Percentiles rank a stretch among this genome's conserved stretches.
Conservation (phyloP, 2,113 vertebrate genomes). For the Morone saxatilis region DNA sequence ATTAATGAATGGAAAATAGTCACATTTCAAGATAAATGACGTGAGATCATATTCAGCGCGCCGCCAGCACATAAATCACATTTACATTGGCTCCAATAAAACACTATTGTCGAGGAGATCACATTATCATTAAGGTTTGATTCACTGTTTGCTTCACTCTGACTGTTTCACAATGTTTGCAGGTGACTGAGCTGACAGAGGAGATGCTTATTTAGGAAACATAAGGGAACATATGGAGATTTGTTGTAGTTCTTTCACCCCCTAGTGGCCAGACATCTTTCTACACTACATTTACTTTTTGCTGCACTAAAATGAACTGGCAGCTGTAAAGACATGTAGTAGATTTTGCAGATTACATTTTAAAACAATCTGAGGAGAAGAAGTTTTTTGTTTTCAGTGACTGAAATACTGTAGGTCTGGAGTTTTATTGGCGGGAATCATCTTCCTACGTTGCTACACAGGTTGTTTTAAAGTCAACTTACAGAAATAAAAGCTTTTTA, state of each 20-base stretch:
- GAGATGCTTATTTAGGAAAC: no score
- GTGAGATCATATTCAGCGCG: slow-evolving; percentile 44
- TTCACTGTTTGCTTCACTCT: neutral
- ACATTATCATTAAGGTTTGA: slow-evolving; percentile 27
- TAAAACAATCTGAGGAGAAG: no score
- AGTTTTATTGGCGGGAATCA: no score
- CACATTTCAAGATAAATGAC: slow-evolving; percentile 64
- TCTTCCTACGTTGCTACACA: no score
- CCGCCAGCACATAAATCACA: slow-evolving; percentile 47
- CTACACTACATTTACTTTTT: neutral
- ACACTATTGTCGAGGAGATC: slow-evolving; percentile 37
- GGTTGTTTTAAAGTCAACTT: no score
- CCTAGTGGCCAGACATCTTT: neutral
- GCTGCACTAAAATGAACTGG: no score
- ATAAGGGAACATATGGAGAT: no score
- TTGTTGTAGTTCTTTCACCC: neutral
- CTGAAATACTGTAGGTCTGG: no score
- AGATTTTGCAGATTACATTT: no score
- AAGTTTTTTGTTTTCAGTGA: no score
- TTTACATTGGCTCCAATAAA: slow-evolving; percentile 50
- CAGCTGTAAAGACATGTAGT: no score
- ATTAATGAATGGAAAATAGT: slow-evolving; percentile 63
- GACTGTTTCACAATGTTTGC: neutral
- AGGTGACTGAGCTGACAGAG: neutral
- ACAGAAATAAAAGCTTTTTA: no score